Conservation (phyloP, 2,797 vertebrate genomes). For the Tadarida brasiliensis region DNA sequence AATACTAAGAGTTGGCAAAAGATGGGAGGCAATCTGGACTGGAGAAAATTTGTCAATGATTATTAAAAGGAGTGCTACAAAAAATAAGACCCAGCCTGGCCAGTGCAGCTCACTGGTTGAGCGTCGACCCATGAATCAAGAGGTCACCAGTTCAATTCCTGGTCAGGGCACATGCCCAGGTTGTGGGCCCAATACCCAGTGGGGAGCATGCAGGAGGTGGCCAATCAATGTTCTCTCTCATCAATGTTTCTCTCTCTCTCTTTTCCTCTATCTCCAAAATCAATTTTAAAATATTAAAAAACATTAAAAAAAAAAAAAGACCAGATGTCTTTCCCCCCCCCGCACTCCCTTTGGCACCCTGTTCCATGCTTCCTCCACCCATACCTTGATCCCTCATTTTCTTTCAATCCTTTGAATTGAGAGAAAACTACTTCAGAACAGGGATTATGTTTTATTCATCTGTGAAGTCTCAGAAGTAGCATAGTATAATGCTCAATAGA, state of each 20-base stretch:
- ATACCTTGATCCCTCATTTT: neutral
- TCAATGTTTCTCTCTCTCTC: neutral
- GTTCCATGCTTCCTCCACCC: neutral
- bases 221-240: neutral
- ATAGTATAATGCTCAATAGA: neutral
- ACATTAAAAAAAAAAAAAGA: no score
- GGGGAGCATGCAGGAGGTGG: neutral
- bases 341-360: neutral
- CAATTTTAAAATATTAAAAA: neutral
- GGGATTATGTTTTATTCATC: neutral
- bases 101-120: neutral
- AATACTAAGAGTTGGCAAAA: constrained; percentile 46
- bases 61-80: neutral
- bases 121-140: neutral
- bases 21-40: neutral
- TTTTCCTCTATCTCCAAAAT: neutral
- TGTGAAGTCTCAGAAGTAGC: constrained; percentile 15
- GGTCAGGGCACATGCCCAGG: neutral
- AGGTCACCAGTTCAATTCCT: neutral
- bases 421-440: constrained; percentile 37
- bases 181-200: no score
- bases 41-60: constrained; percentile 7
- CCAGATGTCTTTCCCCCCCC: neutral
- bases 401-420: constrained; percentile 23
- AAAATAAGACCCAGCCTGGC: neutral